phyloP scores from a whole-genome alignment of 2,888 invertebrate species.

The Pseudanteris insignis region DNA sequence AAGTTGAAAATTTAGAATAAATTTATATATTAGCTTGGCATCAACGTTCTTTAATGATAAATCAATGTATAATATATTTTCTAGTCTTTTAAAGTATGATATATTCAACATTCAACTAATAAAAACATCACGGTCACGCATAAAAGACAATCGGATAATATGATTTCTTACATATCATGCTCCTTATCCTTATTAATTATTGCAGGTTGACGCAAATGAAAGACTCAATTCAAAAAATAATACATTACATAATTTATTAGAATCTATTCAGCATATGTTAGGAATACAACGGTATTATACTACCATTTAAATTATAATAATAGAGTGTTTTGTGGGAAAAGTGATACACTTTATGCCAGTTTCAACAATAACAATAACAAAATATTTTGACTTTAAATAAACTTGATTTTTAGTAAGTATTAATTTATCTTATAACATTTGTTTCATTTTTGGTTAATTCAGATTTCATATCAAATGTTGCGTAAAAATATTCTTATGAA shows the following conservation, averaged over 20 bases:
- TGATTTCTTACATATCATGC: slow-evolving; percentile 12
- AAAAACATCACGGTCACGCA: slow-evolving; percentile 31
- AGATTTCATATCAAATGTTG: no score
- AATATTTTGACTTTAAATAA: no score
- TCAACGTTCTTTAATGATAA: slow-evolving; percentile 9
- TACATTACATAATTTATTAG: slow-evolving; percentile 18
- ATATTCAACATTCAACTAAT: slow-evolving; percentile 23
- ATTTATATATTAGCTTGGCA: no score
- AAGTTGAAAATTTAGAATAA: no score
- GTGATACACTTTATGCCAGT: slow-evolving; percentile 3
- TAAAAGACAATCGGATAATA: slow-evolving; percentile 27
- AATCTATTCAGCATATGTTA: slow-evolving; percentile 3
- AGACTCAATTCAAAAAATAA: slow-evolving; percentile 4
- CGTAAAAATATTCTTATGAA: no score
- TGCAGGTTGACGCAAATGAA: slow-evolving; percentile 5
- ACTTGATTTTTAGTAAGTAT: no score
- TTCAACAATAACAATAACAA: background rate
- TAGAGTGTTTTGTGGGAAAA: slow-evolving; percentile 2
- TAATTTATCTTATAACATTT: no score
- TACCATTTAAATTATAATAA: background rate
- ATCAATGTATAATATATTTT: slow-evolving; percentile 32
- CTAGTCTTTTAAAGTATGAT: slow-evolving; percentile 39
- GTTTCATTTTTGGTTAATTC: no score
- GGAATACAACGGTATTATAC: slow-evolving; percentile 4
- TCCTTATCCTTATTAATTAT: slow-evolving; percentile 11